A percentile compares a stretch with the other conserved stretches of the same genome.
Conservation (phyloP, 2,888 invertebrate species). For the Chaetogeoica ovagalla region DNA sequence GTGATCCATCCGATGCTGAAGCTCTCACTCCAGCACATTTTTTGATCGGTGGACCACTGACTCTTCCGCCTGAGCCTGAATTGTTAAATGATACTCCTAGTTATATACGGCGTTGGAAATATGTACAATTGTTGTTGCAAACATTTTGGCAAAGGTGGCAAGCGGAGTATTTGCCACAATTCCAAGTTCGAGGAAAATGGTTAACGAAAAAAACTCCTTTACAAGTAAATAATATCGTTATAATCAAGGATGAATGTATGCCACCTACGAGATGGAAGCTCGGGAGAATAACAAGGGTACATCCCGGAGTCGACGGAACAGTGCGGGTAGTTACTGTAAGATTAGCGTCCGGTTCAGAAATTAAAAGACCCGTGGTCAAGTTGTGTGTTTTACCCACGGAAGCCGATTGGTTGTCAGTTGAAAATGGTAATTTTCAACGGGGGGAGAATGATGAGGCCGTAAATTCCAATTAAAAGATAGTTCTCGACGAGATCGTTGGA, state of each 20-base stretch:
- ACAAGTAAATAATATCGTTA: slow-evolving; percentile 49
- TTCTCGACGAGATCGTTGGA: too few species aligned
- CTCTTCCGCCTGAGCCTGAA: not conserved
- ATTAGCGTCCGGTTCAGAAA: slow-evolving; percentile 36
- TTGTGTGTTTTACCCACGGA: not conserved
- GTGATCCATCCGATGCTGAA: slow-evolving; percentile 6
- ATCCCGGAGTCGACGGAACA: slow-evolving; percentile 57
- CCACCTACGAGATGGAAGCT: slow-evolving; percentile 57
- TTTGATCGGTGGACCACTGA: not conserved
- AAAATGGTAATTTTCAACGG: slow-evolving; percentile 8
- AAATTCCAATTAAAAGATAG: too few species aligned
- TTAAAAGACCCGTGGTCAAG: not conserved
- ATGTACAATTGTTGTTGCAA: slow-evolving; percentile 53
- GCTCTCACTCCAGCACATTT: slow-evolving; percentile 47
- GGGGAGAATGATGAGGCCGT: slow-evolving; percentile 8
- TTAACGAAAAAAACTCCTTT: not conserved
- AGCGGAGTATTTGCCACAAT: slow-evolving; percentile 55
- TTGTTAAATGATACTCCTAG: not conserved
- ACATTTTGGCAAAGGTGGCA: slow-evolving; percentile 56
- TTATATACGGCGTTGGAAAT: slow-evolving; percentile 52
- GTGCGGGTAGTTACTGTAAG: slow-evolving; percentile 56
- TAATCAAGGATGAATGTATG: slow-evolving; percentile 56
- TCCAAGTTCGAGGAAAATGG: slow-evolving; percentile 54
- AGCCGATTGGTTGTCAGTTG: not conserved
- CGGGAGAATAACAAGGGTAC: slow-evolving; percentile 55